A percentile compares a stretch with the other conserved stretches of the same genome.
Evolutionary conservation across 2,888 invertebrate genomes (phyloP).

Genomic region (Dascillus cervinus): DNA sequence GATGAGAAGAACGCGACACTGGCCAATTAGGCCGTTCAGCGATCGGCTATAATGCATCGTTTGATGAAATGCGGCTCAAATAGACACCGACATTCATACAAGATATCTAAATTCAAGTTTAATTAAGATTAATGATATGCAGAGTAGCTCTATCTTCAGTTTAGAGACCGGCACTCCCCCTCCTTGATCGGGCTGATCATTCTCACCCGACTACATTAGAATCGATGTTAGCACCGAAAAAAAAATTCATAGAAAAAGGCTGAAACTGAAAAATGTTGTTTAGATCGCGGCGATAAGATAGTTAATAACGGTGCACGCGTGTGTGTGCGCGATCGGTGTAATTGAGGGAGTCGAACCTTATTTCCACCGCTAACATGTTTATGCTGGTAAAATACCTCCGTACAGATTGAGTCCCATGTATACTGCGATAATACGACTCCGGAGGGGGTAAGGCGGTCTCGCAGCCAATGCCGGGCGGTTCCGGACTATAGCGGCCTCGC

Average conservation of each 20-base stretch:
- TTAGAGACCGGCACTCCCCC: slow-evolving; percentile 33
- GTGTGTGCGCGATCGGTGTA: slow-evolving; percentile 15
- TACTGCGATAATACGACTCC: slow-evolving; percentile 38
- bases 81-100: slow-evolving; percentile 38
- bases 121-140: slow-evolving; percentile 45
- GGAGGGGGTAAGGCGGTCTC: slow-evolving; percentile 36
- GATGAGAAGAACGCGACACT: too few relatives aligned
- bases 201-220: too few relatives aligned
- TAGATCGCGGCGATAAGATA: too few relatives aligned
- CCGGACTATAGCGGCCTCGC: slow-evolving; percentile 31
- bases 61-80: slow-evolving; percentile 32
- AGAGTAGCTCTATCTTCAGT: slow-evolving; percentile 41
- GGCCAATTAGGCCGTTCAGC: slow-evolving; percentile 17
- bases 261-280: too few relatives aligned
- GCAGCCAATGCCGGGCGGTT: slow-evolving; percentile 37
- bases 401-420: slow-evolving; percentile 43
- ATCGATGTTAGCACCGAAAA: too few relatives aligned
- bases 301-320: too few relatives aligned
- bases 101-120: slow-evolving; percentile 43
- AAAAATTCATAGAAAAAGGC: too few relatives aligned
- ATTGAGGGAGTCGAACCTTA: slow-evolving; percentile 32
- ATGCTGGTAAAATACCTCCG: slow-evolving; percentile 42
- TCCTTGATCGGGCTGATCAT: too few relatives aligned
- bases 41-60: slow-evolving; percentile 25
- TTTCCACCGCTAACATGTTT: slow-evolving; percentile 42